Evolutionary conservation across 2,888 invertebrate genomes (phyloP).

Genomic region (Leucophenga montana): DNA sequence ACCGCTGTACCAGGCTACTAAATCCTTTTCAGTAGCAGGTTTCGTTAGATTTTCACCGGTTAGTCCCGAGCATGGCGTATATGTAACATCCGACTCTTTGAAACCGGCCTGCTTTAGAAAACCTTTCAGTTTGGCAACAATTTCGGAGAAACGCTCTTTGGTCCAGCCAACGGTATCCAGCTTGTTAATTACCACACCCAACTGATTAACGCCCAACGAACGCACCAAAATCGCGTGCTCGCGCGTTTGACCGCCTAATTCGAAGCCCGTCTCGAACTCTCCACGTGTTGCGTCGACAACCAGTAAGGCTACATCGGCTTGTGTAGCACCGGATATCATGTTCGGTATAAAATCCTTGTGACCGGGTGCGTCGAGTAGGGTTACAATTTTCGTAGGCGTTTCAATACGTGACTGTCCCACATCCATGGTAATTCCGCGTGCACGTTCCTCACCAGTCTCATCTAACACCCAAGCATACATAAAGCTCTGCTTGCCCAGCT

Average conservation of each 20-base stretch:
- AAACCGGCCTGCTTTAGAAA: conserved; percentile 95
- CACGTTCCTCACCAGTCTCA: conserved; percentile 97
- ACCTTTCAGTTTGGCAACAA: conserved; percentile 83
- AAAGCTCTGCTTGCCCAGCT: conserved; percentile 97
- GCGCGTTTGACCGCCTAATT: conserved; percentile 96
- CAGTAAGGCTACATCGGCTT: conserved; percentile 96
- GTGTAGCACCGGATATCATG: conserved; percentile 98
- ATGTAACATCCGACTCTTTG: conserved; percentile 88
- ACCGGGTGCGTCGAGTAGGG: conserved; percentile 96
- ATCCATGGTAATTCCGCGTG: conserved; percentile 99
- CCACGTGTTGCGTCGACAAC: conserved; percentile 97
- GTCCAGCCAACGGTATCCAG: conserved; percentile 97
- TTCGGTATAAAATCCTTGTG: conserved; percentile 99
- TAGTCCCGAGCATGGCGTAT: conserved; percentile 96
- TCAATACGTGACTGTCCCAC: conserved; percentile 94
- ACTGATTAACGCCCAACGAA: conserved; percentile 89
- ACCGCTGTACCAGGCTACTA: conserved; percentile 86
- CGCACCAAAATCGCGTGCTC: conserved; percentile 97
- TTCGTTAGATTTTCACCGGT: conserved; percentile 92
- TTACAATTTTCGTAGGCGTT: conserved; percentile 83
- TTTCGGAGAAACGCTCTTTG: conserved; percentile 90
- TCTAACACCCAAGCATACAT: conserved; percentile 99
- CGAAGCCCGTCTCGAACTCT: conserved; percentile 99
- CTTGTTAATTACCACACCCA: conserved; percentile 97
- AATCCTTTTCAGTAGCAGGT: conserved; percentile 78